Base-by-base conservation (phyloP, 2,113 vertebrate genomes). In the Pachycephala philippinensis region DNA sequence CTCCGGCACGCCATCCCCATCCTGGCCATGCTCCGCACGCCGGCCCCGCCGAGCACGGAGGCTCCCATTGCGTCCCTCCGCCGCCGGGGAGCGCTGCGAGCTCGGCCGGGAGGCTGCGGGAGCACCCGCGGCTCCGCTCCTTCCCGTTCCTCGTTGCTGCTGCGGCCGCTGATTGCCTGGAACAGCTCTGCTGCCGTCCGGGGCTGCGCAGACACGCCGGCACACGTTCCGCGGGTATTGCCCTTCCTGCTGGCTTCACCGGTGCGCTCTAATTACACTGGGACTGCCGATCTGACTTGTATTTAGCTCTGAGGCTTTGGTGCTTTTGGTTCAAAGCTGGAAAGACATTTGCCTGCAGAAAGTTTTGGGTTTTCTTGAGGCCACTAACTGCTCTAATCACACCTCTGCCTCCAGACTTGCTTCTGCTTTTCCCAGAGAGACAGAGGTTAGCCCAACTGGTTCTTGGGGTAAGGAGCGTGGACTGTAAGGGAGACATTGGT, bases 231-330 rank as follows among this genome's bases (percentile, higher is more conserved):
- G 3, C 7, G 7, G 39, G 42, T 2, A 0, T 0, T 7, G 40
- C 60, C 1, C n/a, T n/a, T 22, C 45, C 50, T 35, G 24, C 35
- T 6, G 69, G 28, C 49, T 10, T n/a, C 52, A 1, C 15, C 21
- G 0, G 4, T 16, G 76, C 21, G 1, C 37, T 2, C 14, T 35
- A 0, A 5, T 11, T 26, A 2, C 15, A 0, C 44, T 20, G 31
- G 5, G 42, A 6, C 15, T 2, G 44, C 11, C 13, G 3, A 1
- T 19, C 2, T 7, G 1, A 10, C 40, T 2, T 6, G 31, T 11
- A 0, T 28, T 52, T 16, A 10, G 19, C 61, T 49, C 28, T 13
- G 61, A 35, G 66, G 37, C 17, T 47, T 24, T 13, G 27, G 45
- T 11, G 37, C 50, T 28, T 35, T 40, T 17, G 7, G 20, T 59